A percentile compares a stretch with the other conserved stretches of the same genome.
Conservation (phyloP, 1,140 invertebrate genomes). For the Drosophila ercepeae region DNA sequence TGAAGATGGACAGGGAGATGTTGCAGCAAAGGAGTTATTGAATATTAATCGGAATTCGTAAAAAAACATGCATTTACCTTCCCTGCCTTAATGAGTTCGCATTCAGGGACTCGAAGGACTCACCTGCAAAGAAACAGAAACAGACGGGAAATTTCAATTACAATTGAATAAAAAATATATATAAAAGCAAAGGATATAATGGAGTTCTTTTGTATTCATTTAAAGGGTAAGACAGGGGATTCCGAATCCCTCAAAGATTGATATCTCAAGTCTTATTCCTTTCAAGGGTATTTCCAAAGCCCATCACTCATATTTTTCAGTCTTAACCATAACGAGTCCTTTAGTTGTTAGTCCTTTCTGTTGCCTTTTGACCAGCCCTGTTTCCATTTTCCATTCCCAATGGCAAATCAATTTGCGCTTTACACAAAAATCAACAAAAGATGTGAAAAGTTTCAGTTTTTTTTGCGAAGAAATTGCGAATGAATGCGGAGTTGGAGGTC, state of each 20-base stretch:
- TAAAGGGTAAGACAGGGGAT: background rate
- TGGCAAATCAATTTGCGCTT: slow-evolving; percentile 75
- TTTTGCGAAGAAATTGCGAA: slow-evolving; percentile 15
- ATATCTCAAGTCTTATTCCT: no score
- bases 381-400: slow-evolving; percentile 38
- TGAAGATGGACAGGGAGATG: slow-evolving; percentile 2
- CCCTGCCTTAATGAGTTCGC: background rate
- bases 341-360: background rate
- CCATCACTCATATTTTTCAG: slow-evolving; percentile 3
- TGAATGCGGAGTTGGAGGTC: background rate
- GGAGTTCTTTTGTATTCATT: background rate
- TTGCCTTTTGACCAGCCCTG: background rate
- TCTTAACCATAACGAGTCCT: slow-evolving; percentile 23
- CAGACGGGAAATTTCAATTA: slow-evolving; percentile 15
- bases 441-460: slow-evolving; percentile 11
- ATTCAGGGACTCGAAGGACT: slow-evolving; percentile 5
- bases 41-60: no score
- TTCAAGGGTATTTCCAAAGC: background rate
- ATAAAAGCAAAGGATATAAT: background rate
- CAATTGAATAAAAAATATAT: background rate
- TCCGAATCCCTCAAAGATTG: background rate
- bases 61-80: background rate
- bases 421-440: slow-evolving; percentile 73
- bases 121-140: slow-evolving; percentile 33
- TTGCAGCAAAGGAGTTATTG: background rate